Conservation (phyloP, 2,888 invertebrate species). For the Kryphioiulus occultus region DNA sequence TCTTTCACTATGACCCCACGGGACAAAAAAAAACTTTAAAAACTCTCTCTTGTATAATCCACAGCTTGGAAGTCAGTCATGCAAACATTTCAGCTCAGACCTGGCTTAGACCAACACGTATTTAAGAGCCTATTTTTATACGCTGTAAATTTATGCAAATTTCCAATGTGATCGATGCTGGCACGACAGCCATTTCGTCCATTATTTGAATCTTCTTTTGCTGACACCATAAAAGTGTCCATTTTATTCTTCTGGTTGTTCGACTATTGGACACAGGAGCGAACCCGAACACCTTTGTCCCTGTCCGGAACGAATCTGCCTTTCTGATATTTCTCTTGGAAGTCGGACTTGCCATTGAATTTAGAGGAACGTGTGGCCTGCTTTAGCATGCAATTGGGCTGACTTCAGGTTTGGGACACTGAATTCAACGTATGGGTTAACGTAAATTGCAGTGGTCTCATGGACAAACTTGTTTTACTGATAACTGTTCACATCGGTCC, state of each 20-base stretch:
- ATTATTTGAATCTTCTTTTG: neutral
- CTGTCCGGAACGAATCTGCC: slow-evolving; percentile 1
- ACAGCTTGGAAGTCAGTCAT: slow-evolving; percentile 3
- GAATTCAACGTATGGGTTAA: slow-evolving; percentile 2
- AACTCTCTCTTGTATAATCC: neutral
- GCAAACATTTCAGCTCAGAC: neutral
- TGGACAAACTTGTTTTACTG: neutral
- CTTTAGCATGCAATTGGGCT: neutral
- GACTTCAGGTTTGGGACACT: neutral
- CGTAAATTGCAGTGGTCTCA: neutral
- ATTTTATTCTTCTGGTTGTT: neutral
- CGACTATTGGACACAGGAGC: neutral
- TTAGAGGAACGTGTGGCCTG: neutral
- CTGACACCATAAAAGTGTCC: neutral
- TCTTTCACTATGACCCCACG: neutral
- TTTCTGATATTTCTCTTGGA: slow-evolving; percentile 1
- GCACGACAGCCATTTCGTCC: slow-evolving; percentile 1
- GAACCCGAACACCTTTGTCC: neutral
- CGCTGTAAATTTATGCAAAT: slow-evolving; percentile 7
- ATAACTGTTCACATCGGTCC: neutral
- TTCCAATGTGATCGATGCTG: neutral
- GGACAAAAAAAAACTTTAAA: neutral
- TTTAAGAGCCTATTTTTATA: neutral
- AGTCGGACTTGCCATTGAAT: neutral
- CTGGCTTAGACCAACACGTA: neutral